These are phyloP conservation scores for Pheosia tremula DNA, from an alignment of 2,888 invertebrate species.

Conservation along the genomic window DNA sequence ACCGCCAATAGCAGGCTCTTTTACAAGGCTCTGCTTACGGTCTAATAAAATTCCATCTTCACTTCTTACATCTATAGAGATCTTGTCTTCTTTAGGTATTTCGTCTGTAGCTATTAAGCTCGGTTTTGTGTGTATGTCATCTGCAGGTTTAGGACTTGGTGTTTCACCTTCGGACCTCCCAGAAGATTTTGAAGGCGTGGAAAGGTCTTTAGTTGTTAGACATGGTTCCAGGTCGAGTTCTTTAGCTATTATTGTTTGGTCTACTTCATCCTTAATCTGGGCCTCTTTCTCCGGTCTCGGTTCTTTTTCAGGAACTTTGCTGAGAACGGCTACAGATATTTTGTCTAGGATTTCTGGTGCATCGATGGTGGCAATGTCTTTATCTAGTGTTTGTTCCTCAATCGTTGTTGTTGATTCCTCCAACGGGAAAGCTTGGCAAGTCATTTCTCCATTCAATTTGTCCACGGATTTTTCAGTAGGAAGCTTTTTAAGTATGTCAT, in stretches of 20 bases:
- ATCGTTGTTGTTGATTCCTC: conserved; percentile 21
- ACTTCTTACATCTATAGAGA: not conserved
- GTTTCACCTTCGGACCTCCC: conserved; percentile 17
- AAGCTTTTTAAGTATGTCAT: not conserved
- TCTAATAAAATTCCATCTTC: not conserved
- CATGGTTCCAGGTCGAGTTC: conserved; percentile 15
- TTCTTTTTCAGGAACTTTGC: conserved; percentile 53
- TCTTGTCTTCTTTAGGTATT: not conserved
- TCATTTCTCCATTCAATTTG: conserved; percentile 4
- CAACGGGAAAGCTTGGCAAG: not conserved
- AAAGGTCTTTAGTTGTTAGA: conserved; percentile 15
- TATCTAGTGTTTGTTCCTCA: conserved; percentile 61
- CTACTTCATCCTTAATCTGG: conserved; percentile 29
- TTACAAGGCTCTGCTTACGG: not conserved
- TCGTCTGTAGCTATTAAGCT: not conserved
- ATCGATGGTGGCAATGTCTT: conserved; percentile 56
- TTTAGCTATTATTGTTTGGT: conserved; percentile 25
- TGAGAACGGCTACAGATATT: conserved; percentile 33
- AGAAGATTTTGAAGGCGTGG: conserved; percentile 6
- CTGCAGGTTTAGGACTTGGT: conserved; percentile 28
- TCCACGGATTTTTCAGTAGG: not conserved
- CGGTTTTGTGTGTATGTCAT: conserved; percentile 14
- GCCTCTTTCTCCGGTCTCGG: conserved; percentile 56
- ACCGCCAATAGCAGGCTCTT: not conserved
- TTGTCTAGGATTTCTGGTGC: conserved; percentile 17